These are phyloP conservation scores for Chaetophractus vellerosus DNA, from an alignment of 2,797 vertebrate genomes.

Conservation along the genomic window DNA sequence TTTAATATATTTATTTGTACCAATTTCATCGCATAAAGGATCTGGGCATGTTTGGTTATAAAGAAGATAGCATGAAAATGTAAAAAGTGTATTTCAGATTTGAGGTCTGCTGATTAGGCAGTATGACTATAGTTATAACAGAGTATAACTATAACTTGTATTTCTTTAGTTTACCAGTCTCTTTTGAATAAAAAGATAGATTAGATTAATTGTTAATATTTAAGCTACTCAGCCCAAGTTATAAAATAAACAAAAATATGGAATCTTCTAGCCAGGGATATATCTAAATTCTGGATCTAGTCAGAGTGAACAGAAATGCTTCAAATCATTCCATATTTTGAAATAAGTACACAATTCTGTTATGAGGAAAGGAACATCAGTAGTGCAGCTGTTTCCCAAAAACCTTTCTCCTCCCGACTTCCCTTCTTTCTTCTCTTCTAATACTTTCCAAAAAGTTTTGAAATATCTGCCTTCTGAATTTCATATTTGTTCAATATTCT, in stretches of 20 bases:
- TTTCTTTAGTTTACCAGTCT: not conserved
- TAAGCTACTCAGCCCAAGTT: not conserved
- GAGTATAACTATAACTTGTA: not conserved
- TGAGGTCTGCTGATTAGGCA: not conserved
- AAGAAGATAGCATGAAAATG: slow-evolving; percentile 40
- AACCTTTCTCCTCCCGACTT: slow-evolving; percentile 82
- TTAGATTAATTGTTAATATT: not conserved
- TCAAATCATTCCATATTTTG: slow-evolving; percentile 60
- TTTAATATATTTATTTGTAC: not conserved
- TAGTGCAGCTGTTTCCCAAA: slow-evolving; percentile 85
- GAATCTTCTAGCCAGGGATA: slow-evolving; percentile 45
- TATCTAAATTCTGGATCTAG: slow-evolving; percentile 37
- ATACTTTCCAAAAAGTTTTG: slow-evolving; percentile 82
- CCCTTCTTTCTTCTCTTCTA: slow-evolving; percentile 72
- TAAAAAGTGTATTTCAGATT: not conserved
- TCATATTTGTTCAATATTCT: slow-evolving; percentile 64
- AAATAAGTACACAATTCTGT: slow-evolving; percentile 69
- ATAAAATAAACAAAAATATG: slow-evolving; percentile 36
- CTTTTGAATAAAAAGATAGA: slow-evolving; percentile 7
- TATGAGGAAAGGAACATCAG: slow-evolving; percentile 65
- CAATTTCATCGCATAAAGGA: not conserved
- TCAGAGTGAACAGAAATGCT: slow-evolving; percentile 9
- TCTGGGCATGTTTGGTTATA: not conserved
- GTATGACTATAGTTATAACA: no score
- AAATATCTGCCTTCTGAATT: slow-evolving; percentile 80